Evolutionary conservation across 2,113 vertebrate genomes (phyloP).

Genomic region (Limanda limanda): DNA sequence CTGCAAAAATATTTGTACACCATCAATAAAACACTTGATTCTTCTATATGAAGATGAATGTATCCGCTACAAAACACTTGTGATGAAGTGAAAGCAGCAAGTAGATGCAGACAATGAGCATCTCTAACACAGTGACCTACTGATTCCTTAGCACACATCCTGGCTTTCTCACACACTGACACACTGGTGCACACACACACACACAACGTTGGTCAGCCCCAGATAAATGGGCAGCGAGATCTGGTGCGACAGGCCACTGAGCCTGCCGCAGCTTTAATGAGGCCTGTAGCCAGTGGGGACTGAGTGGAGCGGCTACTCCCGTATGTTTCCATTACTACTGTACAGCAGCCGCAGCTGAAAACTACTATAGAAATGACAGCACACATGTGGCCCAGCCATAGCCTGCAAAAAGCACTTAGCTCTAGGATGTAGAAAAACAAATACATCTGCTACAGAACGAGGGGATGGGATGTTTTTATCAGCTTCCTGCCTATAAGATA

Average conservation of each 20-base stretch:
- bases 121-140: constrained; percentile 60
- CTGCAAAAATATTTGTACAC: not conserved
- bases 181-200: not conserved
- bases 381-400: constrained; percentile 15
- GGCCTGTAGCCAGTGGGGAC: constrained; percentile 62
- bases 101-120: constrained; percentile 28
- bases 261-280: constrained; percentile 57
- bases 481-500: constrained; percentile 6
- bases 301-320: constrained; percentile 30
- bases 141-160: constrained; percentile 48
- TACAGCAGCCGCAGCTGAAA: constrained; percentile 27
- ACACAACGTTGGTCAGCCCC: constrained; percentile 42
- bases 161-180: constrained; percentile 16
- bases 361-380: constrained; percentile 35
- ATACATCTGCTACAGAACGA: constrained; percentile 3
- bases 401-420: constrained; percentile 8
- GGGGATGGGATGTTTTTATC: constrained; percentile 13
- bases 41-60: not conserved
- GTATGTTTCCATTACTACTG: constrained; percentile 67
- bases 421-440: constrained; percentile 15
- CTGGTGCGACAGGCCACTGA: constrained; percentile 55
- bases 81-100: constrained; percentile 12
- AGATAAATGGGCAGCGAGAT: constrained; percentile 69
- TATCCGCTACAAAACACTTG: not conserved
- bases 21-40: not conserved